Conservation (phyloP, 1,140 invertebrate species). For the Bombus waltoni region DNA sequence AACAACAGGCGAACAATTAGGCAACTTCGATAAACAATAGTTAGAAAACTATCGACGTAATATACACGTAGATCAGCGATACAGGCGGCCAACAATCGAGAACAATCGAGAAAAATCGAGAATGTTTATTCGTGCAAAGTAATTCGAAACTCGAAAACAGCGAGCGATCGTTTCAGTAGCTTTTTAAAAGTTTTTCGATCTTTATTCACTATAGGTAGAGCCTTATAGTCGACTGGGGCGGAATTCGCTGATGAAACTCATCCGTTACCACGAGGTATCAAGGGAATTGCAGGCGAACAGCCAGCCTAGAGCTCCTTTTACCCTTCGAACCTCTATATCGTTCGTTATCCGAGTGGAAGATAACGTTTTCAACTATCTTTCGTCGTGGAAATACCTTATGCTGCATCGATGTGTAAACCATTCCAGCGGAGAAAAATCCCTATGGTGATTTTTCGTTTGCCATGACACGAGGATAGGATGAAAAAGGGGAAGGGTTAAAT, state of each 20-base stretch:
- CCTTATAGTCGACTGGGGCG: too few relatives aligned
- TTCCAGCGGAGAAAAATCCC: background rate
- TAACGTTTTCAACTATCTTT: background rate
- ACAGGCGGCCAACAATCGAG: too few relatives aligned
- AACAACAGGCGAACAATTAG: background rate
- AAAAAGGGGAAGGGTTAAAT: background rate
- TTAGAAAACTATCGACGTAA: background rate
- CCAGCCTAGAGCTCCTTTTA: background rate
- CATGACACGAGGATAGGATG: background rate
- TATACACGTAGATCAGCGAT: background rate
- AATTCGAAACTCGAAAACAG: background rate
- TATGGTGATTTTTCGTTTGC: constrained; percentile 33
- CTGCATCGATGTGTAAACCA: constrained; percentile 32
- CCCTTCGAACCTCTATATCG: background rate
- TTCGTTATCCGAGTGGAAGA: background rate
- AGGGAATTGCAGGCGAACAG: constrained; percentile 17
- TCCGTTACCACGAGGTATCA: constrained; percentile 6
- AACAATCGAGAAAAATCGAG: too few relatives aligned
- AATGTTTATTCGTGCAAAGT: background rate
- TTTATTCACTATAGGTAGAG: background rate
- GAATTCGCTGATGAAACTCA: background rate
- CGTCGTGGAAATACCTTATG: constrained; percentile 12
- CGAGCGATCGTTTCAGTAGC: background rate
- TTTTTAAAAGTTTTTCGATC: background rate
- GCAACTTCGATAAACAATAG: background rate